These are phyloP conservation scores for Halictus ligatus DNA, from an alignment of 2,888 invertebrate genomes.

Conservation along the genomic window DNA sequence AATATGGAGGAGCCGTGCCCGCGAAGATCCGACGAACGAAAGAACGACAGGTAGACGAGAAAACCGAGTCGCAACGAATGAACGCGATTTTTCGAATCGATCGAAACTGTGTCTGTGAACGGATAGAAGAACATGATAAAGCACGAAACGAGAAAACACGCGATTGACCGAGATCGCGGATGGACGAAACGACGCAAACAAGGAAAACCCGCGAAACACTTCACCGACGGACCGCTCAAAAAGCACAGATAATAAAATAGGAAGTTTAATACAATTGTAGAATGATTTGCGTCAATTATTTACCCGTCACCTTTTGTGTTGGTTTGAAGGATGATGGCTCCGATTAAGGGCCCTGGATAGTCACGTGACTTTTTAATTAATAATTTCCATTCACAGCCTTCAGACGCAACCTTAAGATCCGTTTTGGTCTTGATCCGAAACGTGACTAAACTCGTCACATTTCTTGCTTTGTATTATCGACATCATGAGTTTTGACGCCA, in stretches of 20 bases:
- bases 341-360: no score
- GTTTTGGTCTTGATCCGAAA: no score
- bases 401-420: no score
- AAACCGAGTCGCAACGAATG: background rate
- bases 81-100: constrained; percentile 11
- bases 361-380: no score
- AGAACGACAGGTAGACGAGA: constrained; percentile 1
- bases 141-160: constrained; percentile 13
- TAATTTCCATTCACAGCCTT: no score
- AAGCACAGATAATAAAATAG: constrained; percentile 82
- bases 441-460: no score
- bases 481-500: no score
- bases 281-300: constrained; percentile 61
- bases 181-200: constrained; percentile 15
- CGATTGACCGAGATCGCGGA: constrained; percentile 22
- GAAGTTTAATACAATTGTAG: constrained; percentile 80
- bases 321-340: constrained; percentile 35
- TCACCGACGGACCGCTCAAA: constrained; percentile 75
- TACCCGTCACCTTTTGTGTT: constrained; percentile 51
- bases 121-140: constrained; percentile 10
- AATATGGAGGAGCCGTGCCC: constrained; percentile 13
- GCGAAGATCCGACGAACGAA: constrained; percentile 1
- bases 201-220: constrained; percentile 38
- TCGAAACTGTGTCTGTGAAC: background rate
- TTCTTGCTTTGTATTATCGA: no score